phyloP scores from a whole-genome alignment of 2,888 invertebrate species.

The Amphipyra berbera region DNA sequence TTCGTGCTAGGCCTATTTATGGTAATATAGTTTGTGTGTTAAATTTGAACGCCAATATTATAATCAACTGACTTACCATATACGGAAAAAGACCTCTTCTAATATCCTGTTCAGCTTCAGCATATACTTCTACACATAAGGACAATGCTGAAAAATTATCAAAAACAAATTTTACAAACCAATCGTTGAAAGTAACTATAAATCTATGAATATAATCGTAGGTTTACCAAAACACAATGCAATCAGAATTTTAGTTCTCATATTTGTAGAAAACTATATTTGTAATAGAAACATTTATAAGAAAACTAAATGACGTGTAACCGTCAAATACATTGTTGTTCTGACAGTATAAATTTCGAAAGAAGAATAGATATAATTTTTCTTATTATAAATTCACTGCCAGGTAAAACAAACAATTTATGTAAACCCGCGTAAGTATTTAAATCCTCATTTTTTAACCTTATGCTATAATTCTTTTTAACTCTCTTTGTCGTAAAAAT shows the following conservation, averaged over 20 bases:
- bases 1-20: not conserved
- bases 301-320: constrained; percentile 67
- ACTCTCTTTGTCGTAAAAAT: constrained; percentile 71
- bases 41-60: constrained; percentile 15
- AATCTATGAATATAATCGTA: constrained; percentile 2
- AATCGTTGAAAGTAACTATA: not conserved
- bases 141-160: constrained; percentile 59
- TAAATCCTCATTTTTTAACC: constrained; percentile 42
- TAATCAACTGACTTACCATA: constrained; percentile 72
- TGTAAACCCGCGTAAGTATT: constrained; percentile 27
- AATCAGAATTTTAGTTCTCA: constrained; percentile 71
- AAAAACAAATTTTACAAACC: constrained; percentile 23
- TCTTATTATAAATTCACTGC: constrained; percentile 46
- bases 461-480: constrained; percentile 52
- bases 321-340: constrained; percentile 59
- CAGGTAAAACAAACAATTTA: constrained; percentile 42
- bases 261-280: constrained; percentile 69
- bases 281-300: constrained; percentile 63
- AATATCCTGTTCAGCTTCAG: constrained; percentile 72
- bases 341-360: constrained; percentile 77
- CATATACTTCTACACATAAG: constrained; percentile 65
- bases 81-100: constrained; percentile 75
- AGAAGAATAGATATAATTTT: constrained; percentile 73
- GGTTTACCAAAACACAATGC: constrained; percentile 73
- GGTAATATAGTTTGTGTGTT: not conserved